A percentile compares a stretch with the other conserved stretches of the same genome.
Evolutionary conservation across 2,797 vertebrate species (phyloP).

Genomic region (Steatocranus sp.): DNA sequence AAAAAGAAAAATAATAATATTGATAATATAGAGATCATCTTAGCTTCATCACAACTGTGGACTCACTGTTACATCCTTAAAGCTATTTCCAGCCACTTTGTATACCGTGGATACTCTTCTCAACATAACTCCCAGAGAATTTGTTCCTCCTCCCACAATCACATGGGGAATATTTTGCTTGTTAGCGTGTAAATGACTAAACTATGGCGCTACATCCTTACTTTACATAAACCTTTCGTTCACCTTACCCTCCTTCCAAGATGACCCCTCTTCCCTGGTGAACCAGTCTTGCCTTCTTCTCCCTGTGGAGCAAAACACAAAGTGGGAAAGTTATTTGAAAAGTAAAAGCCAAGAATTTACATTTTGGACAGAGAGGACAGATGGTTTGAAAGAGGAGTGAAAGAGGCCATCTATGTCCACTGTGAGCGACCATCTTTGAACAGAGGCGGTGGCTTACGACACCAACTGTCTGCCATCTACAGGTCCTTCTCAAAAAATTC

Average conservation of each 20-base stretch:
- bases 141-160: background rate
- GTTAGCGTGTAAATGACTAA: background rate
- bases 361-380: background rate
- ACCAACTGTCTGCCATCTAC: background rate
- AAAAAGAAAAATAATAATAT: background rate
- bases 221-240: background rate
- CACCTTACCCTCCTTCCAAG: constrained; percentile 77
- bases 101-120: background rate
- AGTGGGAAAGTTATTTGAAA: background rate
- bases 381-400: background rate
- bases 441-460: rapidly evolving
- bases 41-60: background rate
- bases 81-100: background rate
- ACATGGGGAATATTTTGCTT: background rate
- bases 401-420: background rate
- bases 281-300: constrained; percentile 67
- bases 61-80: background rate
- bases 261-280: constrained; percentile 67
- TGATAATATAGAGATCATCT: background rate
- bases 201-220: background rate
- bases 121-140: background rate
- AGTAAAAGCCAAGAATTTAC: background rate
- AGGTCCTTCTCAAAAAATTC: too few species aligned
- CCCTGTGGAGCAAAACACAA: constrained; percentile 63
- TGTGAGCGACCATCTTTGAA: background rate